Evolutionary conservation across 2,113 vertebrate species (phyloP).

Genomic region (Eleginops maclovinus): DNA sequence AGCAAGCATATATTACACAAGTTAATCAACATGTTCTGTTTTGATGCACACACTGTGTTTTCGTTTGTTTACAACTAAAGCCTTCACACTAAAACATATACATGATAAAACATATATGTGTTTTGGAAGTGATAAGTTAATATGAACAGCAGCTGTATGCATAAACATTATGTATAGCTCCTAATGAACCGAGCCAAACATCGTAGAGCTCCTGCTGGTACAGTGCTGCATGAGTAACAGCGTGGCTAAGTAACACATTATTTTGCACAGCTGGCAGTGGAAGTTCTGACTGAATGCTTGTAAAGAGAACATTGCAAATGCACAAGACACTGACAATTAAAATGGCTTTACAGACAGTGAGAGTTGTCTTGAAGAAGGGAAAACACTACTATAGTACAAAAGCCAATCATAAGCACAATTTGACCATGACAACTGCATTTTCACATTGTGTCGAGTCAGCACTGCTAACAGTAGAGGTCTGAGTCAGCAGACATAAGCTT

Average conservation of each 20-base stretch:
- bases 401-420: neutral
- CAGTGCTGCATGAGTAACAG: neutral
- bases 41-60: too few relatives aligned
- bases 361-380: neutral
- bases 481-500: neutral
- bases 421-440: too few relatives aligned
- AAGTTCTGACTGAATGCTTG: neutral
- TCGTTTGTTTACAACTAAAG: too few relatives aligned
- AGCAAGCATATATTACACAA: too few relatives aligned
- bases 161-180: neutral
- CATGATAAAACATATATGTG: neutral
- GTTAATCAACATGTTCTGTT: too few relatives aligned
- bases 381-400: too few relatives aligned
- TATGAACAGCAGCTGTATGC: conserved; percentile 36
- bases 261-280: neutral
- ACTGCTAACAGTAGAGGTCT: neutral
- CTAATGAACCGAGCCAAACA: conserved; percentile 15
- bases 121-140: conserved; percentile 35
- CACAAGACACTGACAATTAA: neutral
- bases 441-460: neutral
- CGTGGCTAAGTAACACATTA: neutral
- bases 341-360: neutral
- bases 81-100: neutral
- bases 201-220: neutral
- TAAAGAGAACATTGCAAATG: neutral